Conservation (phyloP, 2,113 vertebrate species). For the Glaucidium brasilianum region DNA sequence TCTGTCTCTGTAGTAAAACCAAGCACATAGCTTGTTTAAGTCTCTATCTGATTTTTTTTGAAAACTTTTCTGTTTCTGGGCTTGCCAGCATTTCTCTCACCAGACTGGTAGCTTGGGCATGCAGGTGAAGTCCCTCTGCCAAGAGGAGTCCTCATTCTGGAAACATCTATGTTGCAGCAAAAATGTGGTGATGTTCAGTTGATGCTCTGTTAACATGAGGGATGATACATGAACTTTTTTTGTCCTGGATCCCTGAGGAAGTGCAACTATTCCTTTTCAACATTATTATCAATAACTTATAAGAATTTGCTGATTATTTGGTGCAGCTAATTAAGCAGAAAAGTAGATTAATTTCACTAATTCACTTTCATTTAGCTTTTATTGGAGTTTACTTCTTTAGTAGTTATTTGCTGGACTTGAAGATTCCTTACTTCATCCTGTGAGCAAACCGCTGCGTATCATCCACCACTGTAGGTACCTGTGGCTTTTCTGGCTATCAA, state of each 20-base stretch:
- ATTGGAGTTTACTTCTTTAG: not conserved
- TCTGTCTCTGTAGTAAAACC: not conserved
- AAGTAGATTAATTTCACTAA: slow-evolving; percentile 10
- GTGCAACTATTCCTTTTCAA: not conserved
- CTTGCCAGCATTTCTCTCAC: not conserved
- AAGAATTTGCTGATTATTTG: not conserved
- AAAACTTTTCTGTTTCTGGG: not conserved
- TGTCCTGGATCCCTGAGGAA: not conserved
- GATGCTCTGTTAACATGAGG: not conserved
- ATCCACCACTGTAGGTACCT: rapidly evolving
- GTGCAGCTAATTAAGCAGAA: not conserved
- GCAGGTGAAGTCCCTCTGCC: not conserved
- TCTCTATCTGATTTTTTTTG: not conserved
- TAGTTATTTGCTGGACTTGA: not conserved
- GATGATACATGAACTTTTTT: not conserved
- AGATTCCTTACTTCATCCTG: not conserved
- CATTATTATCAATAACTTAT: not conserved
- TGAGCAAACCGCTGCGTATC: not conserved
- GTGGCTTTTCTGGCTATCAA: not conserved
- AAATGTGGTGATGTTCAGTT: not conserved
- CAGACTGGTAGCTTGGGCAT: not conserved
- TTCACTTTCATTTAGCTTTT: not conserved
- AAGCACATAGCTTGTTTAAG: not conserved
- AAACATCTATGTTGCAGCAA: not conserved
- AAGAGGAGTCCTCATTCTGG: not conserved